Percentiles rank a stretch among this genome's conserved stretches.
Evolutionary conservation across 2,888 invertebrate genomes (phyloP).

Genomic region (Calliphora vomitoria): DNA sequence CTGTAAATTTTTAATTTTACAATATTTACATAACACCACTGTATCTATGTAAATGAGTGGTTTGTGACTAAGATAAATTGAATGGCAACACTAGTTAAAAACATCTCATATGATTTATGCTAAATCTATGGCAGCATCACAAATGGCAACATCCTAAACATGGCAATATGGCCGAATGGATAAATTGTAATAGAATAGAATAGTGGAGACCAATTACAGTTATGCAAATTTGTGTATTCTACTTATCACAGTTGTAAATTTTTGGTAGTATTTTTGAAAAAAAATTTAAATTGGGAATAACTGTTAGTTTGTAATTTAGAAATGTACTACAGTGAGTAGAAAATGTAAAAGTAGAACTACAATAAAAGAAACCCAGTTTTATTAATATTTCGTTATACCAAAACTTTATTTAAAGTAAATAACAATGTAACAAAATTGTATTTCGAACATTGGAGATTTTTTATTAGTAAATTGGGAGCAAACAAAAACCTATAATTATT

Average conservation of each 20-base stretch:
- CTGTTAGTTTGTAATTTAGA: conserved; percentile 22
- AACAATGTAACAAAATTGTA: conserved; percentile 67
- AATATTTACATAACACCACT: neutral
- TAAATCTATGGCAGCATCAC: conserved; percentile 4
- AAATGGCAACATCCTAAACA: conserved; percentile 2
- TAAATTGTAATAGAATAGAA: conserved; percentile 35
- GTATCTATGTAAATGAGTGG: neutral
- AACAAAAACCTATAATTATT: conserved; percentile 37
- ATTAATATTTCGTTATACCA: conserved; percentile 48
- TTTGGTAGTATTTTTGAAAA: conserved; percentile 47
- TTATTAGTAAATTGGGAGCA: conserved; percentile 40
- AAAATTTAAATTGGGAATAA: neutral
- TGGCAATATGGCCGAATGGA: neutral
- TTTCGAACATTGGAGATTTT: conserved; percentile 52
- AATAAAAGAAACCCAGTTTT: conserved; percentile 53
- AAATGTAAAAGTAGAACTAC: neutral
- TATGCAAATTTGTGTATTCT: conserved; percentile 3
- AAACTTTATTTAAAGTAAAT: conserved; percentile 64
- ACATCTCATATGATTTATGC: conserved; percentile 12
- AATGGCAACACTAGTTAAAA: conserved; percentile 36
- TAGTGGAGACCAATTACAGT: conserved; percentile 12
- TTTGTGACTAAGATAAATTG: conserved; percentile 2
- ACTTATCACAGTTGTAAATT: conserved; percentile 41
- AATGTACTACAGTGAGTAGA: neutral
- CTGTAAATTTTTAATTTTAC: neutral